A percentile compares a stretch with the other conserved stretches of the same genome.
These are phyloP conservation scores for Melanerpes aurifrons DNA, from an alignment of 2,113 vertebrate genomes.

Conservation along the genomic window DNA sequence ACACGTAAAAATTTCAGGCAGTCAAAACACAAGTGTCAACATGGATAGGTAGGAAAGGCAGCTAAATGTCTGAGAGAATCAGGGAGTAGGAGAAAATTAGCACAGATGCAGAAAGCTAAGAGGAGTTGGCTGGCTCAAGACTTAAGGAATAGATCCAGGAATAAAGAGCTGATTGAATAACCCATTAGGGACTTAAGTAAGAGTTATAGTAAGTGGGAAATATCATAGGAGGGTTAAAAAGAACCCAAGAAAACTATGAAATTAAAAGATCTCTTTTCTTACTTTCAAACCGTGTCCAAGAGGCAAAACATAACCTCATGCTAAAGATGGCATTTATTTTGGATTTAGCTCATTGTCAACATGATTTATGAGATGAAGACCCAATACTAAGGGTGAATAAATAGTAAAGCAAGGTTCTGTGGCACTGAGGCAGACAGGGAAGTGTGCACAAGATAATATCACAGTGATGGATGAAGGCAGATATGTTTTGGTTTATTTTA, in stretches of 20 bases:
- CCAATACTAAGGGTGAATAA: background rate
- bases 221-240: background rate
- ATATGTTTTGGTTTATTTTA: background rate
- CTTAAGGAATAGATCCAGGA: background rate
- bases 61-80: background rate
- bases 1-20: background rate
- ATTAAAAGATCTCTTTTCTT: background rate
- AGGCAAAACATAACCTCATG: background rate
- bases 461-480: conserved; percentile 11
- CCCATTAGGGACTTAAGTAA: background rate
- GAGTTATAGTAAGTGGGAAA: background rate
- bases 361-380: background rate
- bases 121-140: background rate
- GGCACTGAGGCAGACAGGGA: background rate
- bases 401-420: background rate
- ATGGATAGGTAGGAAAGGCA: background rate
- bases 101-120: background rate
- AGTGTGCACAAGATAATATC: background rate
- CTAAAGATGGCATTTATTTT: background rate
- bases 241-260: background rate
- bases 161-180: background rate
- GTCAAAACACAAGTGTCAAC: background rate
- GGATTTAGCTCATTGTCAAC: background rate
- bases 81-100: background rate
- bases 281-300: background rate